Base-by-base conservation (phyloP, 2,797 vertebrate genomes). In the Chloroceryle inda region DNA sequence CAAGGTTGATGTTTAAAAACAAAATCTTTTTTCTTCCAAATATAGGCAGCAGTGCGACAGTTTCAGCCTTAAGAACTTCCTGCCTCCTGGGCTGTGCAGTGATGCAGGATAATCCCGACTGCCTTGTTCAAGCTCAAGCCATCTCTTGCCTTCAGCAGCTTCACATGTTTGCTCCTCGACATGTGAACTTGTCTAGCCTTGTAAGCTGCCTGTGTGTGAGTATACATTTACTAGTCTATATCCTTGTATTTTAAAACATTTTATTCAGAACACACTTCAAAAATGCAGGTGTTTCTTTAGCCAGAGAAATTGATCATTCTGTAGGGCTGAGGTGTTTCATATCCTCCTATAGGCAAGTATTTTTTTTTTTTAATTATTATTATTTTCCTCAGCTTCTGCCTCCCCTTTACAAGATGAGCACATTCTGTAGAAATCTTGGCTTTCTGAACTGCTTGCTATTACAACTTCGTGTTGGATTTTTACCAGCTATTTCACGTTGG, bases 131-230 rank as follows among this genome's bases (percentile, higher is more conserved):
- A 97, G 98, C 99, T 80, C 98, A 99, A 93, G 98, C 99, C 82
- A 98, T 99, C 91, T 98, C 98, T 92, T 99, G 99, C 95, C 98
- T 99, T 96, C 99, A 99, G 97, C 99, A 99, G 97, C 98, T 99
- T 88, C 99, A 99, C 97, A 99, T 99, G 99, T 99, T 99, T 98
- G 98, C 98, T 42, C 99, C 99, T 24, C 97, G 97, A 31, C 98
- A 99, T 1, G 98, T 99, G 89, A 98, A 99, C 97, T 98, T 99
- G 94, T 98, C 98, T 63, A 98, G 87, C 92, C 98, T 99, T 21
- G 99, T 99, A 6, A 98, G 98, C 89, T 98, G 98, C 31, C 98
- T 99, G 16, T 99, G 99, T 97, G 99, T 99, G 94, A 99, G 99
- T 99, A 97, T 84, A 71, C 10, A 2, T 96, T 89, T 94, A 53